A percentile compares a stretch with the other conserved stretches of the same genome.
These are phyloP conservation scores for Parambassis ranga DNA, from an alignment of 2,797 vertebrate species.

Conservation along the genomic window DNA sequence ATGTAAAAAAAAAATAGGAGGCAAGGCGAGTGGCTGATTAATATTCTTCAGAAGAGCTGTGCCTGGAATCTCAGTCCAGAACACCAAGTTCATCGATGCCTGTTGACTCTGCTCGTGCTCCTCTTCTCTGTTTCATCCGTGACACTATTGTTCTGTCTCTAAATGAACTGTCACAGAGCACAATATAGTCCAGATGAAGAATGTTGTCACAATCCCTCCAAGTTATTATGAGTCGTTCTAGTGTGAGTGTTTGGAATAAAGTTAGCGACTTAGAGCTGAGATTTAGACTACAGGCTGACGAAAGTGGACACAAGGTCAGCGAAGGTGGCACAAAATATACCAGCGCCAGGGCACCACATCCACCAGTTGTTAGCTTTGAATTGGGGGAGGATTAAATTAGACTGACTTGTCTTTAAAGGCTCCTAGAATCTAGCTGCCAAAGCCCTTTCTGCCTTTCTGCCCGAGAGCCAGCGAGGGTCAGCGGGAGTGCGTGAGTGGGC, in stretches of 20 bases:
- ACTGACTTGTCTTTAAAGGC: constrained; percentile 62
- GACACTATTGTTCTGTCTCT: constrained; percentile 39
- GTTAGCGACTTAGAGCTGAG: neutral
- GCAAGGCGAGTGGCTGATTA: constrained; percentile 36
- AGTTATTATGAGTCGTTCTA: constrained; percentile 18
- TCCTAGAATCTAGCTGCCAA: constrained; percentile 46
- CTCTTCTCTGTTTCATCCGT: constrained; percentile 2
- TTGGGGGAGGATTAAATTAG: constrained; percentile 55
- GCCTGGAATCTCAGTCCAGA: neutral
- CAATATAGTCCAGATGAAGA: constrained; percentile 24
- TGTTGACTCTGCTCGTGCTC: neutral
- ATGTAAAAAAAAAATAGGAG: constrained; percentile 8
- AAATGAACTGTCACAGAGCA: constrained; percentile 43
- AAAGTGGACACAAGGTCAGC: constrained; percentile 28
- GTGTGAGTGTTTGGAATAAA: neutral
- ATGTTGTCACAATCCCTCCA: constrained; percentile 31
- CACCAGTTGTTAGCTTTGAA: constrained; percentile 47
- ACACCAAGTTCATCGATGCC: constrained; percentile 12
- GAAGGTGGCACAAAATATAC: constrained; percentile 29
- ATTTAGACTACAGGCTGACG: neutral
- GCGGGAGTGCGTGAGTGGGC: constrained; percentile 57
- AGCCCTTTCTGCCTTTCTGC: constrained; percentile 52
- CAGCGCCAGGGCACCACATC: constrained; percentile 6
- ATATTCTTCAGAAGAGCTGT: constrained; percentile 22
- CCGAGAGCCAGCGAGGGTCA: constrained; percentile 51